Base-by-base conservation (phyloP, 1,140 invertebrate species). In the Bombus affinis region DNA sequence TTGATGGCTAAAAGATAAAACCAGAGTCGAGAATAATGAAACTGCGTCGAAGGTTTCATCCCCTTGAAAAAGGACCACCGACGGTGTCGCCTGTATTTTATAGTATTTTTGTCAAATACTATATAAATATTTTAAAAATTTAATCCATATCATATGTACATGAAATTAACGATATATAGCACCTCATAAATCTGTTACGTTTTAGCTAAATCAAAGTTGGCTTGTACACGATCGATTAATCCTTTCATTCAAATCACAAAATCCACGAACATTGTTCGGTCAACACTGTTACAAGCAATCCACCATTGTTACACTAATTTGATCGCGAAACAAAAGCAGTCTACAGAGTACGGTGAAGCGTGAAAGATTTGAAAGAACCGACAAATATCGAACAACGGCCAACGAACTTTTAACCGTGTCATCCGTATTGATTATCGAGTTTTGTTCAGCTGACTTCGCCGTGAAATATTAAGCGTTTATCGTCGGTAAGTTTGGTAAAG, bases 401-500 rank as follows among this genome's bases (percentile, higher is more conserved):
- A 78, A 68, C 42, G 74, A 83, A 88, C 83, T 81, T 86, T 82
- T 68, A 86, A 88, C 75, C 78, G 76, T 86, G 87, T 81, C 88
- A 77, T 47, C 42, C 39, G 78, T 83, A 88, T 89, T 77, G 53
- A 89, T 89, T 78, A 74, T 74, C 68, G 68, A 66, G 44, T 80
- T 85, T 78, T 76, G 42, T 57, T 78, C 80, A 78, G 28, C 57
- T 62, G 79, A 86, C 81, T 89, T 88, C 84, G 12, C 68, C 47
- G 59, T 89, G 87, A 79, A 86, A 86, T 89, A 89, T 89, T 79
- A 81, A 89, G 78, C 35, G 42, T 78, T 83, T 35, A n/a, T 62
- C 70, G 35, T 2, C 18, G 28, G 79, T 57, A 86, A 80, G 65
- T 77, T 89, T 86, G 57, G 68, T n/a, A 62, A 80, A 85, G 22